Evolutionary conservation across 2,888 invertebrate species (phyloP).

Genomic region (Exephanes ischioxanthus): DNA sequence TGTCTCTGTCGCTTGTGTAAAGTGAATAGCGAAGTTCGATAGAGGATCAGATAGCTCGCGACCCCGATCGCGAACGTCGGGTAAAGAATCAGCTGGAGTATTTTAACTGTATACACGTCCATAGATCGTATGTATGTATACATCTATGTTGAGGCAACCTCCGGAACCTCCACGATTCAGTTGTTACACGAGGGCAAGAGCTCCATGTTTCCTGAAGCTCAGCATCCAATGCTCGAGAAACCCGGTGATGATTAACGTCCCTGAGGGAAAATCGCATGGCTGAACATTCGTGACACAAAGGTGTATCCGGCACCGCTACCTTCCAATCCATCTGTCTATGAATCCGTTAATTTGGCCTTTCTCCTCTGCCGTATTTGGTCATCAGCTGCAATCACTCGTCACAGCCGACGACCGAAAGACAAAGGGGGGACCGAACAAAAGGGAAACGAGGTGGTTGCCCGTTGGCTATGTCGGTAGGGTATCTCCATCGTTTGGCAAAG

Average conservation of each 20-base stretch:
- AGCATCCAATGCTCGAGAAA: neutral
- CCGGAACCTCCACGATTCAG: neutral
- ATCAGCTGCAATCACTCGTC: constrained; percentile 14
- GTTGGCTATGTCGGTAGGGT: neutral
- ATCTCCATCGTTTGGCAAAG: constrained; percentile 26
- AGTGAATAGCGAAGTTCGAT: constrained; percentile 33
- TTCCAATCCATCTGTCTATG: neutral
- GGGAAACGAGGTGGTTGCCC: constrained; percentile 1
- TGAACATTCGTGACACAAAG: constrained; percentile 27
- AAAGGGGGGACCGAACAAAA: constrained; percentile 29
- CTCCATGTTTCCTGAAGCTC: neutral
- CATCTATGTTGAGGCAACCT: neutral
- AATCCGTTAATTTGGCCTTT: constrained; percentile 4
- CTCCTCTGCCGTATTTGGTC: constrained; percentile 10
- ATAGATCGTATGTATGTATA: neutral
- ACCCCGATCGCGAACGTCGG: constrained; percentile 1
- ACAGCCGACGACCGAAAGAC: constrained; percentile 24
- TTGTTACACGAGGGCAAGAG: neutral
- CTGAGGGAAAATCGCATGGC: constrained; percentile 14
- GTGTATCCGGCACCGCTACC: neutral
- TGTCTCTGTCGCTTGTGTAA: neutral
- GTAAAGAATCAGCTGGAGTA: neutral
- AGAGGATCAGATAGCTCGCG: constrained; percentile 5
- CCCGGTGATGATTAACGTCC: constrained; percentile 20
- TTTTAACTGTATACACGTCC: neutral